These are phyloP conservation scores for Steinernema scapterisci DNA, from an alignment of 2,888 invertebrate species.

Conservation along the genomic window DNA sequence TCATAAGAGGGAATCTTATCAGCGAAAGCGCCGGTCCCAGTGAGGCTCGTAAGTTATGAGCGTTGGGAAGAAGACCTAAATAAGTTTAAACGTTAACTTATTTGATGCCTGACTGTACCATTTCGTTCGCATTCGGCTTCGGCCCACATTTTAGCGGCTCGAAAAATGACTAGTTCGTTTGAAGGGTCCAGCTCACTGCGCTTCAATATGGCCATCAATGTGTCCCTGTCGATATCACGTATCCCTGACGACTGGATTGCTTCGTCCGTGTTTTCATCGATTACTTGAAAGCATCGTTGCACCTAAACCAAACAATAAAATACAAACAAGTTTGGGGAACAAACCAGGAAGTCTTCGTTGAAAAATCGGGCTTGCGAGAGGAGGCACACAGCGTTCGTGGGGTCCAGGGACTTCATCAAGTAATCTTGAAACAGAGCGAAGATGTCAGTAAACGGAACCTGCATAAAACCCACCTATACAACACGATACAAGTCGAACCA, in stretches of 20 bases:
- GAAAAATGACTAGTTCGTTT: constrained; percentile 45
- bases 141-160: constrained; percentile 46
- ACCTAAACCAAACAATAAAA: constrained; percentile 19
- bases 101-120: no score
- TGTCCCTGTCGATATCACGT: constrained; percentile 46
- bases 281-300: constrained; percentile 43
- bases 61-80: constrained; percentile 34
- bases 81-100: no score
- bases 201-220: constrained; percentile 43
- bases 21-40: constrained; percentile 47
- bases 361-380: constrained; percentile 48
- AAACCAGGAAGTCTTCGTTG: constrained; percentile 43
- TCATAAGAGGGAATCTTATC: constrained; percentile 50
- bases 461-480: constrained; percentile 41
- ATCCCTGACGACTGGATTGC: constrained; percentile 43
- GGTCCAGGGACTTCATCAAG: constrained; percentile 43
- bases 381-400: constrained; percentile 46
- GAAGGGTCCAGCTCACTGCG: constrained; percentile 48
- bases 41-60: constrained; percentile 43
- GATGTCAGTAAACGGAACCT: no score
- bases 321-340: background rate
- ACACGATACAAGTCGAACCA: constrained; percentile 44
- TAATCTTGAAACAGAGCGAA: constrained; percentile 36
- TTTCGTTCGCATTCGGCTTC: constrained; percentile 33
- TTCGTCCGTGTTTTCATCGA: constrained; percentile 47